Evolutionary conservation across 2,888 invertebrate species (phyloP).

Genomic region (Capitulum mitella): DNA sequence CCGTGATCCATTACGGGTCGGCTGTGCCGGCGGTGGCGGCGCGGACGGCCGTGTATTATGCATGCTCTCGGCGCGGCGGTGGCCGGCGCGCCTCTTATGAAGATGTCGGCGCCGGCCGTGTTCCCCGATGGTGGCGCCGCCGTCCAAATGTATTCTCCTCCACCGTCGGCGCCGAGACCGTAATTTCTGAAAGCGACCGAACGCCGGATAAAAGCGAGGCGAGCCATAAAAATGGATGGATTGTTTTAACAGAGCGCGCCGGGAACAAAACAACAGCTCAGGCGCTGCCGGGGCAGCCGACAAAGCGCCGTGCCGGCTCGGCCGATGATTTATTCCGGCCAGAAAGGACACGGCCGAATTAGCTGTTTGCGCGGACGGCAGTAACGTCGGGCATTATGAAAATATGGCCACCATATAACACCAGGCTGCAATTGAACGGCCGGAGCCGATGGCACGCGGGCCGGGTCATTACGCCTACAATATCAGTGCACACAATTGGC

Average conservation of each 20-base stretch:
- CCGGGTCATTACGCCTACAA: neutral
- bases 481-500: neutral
- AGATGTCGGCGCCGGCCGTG: neutral
- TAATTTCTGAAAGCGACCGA: neutral
- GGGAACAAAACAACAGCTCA: neutral
- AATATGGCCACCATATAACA: neutral
- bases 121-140: neutral
- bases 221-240: constrained; percentile 13
- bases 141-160: neutral
- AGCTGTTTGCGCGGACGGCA: neutral
- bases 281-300: neutral
- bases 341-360: neutral
- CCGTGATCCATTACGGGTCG: neutral
- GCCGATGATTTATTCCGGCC: neutral
- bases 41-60: neutral
- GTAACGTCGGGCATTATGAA: neutral
- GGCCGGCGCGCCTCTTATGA: neutral
- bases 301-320: neutral
- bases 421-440: neutral
- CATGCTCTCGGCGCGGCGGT: neutral
- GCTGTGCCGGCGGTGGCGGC: neutral
- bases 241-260: constrained; percentile 10
- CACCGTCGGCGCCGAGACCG: neutral
- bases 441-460: neutral
- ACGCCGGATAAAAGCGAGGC: neutral